Evolutionary conservation across 2,113 vertebrate species (phyloP).

Genomic region (Corvus moneduloides): DNA sequence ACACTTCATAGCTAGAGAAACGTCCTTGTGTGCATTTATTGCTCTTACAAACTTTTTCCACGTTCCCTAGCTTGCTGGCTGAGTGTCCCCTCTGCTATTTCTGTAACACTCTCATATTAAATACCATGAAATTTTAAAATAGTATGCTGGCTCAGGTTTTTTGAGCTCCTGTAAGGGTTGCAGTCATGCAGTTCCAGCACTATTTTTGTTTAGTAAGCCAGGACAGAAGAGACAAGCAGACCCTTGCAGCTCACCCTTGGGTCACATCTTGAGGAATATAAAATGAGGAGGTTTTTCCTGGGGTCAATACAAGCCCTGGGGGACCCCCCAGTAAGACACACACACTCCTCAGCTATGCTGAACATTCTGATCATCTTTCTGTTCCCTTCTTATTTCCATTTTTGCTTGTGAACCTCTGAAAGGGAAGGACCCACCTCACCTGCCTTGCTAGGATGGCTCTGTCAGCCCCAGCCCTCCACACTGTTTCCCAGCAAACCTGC

Average conservation of each 20-base stretch:
- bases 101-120: constrained; percentile 17
- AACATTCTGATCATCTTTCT: neutral
- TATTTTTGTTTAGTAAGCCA: neutral
- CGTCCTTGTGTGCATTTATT: neutral
- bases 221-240: neutral
- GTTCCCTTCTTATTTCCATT: neutral
- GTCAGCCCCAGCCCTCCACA: neutral
- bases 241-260: neutral
- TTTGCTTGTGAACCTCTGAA: neutral
- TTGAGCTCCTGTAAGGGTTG: neutral
- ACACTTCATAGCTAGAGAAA: neutral
- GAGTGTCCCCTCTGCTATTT: constrained; percentile 29
- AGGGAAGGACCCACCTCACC: neutral
- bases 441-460: neutral
- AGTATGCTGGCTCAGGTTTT: constrained; percentile 35
- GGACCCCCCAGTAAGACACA: neutral
- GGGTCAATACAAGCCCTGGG: neutral
- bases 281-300: neutral
- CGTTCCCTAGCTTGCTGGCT: neutral
- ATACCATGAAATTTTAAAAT: constrained; percentile 51
- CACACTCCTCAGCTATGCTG: neutral
- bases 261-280: neutral
- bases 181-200: neutral
- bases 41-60: neutral
- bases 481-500: neutral